Evolutionary conservation across 2,797 vertebrate genomes (phyloP), one percentile per base, ranked within the genome.

Genomic region (Presbytis comata): DNA sequence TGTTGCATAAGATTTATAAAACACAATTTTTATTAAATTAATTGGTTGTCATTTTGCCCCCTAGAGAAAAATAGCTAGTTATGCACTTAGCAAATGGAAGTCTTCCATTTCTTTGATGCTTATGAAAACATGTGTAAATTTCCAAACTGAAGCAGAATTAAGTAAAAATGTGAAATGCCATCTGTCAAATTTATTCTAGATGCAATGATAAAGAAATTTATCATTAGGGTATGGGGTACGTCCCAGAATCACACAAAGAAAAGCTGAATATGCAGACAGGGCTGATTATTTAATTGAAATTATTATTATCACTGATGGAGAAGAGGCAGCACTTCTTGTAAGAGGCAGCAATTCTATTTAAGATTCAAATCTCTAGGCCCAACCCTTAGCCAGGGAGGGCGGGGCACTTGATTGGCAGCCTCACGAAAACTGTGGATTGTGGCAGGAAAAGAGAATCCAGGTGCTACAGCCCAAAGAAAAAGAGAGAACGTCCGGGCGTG

Each of bases 141-240:
- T 87, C 33, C 46, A 93, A 91, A 83, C 1, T 26, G 53, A 74
- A 82, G 61, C 4, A 41, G 36, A 76, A 93, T 92, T 81, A 83
- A 96, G 24, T 81, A 59, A 53, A 96, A 89, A 76, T 46, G 14
- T 83, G 13, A 70, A 33, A 11, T 21, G 5, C 17, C 28, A 5
- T 75, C 74, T 80, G 92, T 90, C 79, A 87, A 39, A 93, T 89
- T 84, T 74, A 76, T 84, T 93, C 79, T 89, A 41, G 8, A 74
- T 46, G 36, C 81, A 81, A 28, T 46, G 64, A 75, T 80, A 94
- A 88, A 19, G 9, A 19, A 80, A 81, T 64, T 50, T 76, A 53
- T 46, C 53, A 10, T 28, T 11, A 55, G 44, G 8, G 9, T 50
- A 8, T 6, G 10, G 1, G 19, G 8, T 16, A 14, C 30, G 8